Conservation (phyloP, 64 coral and sea anemone species). For the Dendrophyllia cribrosa region DNA sequence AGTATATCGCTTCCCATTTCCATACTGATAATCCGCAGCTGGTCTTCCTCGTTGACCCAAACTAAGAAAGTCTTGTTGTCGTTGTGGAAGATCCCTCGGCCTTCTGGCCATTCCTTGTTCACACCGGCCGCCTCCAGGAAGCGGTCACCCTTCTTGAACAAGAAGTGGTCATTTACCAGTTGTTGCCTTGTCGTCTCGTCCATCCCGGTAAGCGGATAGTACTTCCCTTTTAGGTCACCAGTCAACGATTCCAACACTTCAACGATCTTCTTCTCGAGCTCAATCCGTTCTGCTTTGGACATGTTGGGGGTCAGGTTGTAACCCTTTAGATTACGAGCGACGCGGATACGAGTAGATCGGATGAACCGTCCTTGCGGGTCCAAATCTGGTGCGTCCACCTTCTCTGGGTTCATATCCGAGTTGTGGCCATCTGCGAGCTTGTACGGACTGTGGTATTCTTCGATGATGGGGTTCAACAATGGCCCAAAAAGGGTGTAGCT, state of each 20-base stretch:
- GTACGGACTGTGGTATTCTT: slow-evolving; percentile 80
- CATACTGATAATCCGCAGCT: slow-evolving; percentile 97
- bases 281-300: slow-evolving; percentile 51
- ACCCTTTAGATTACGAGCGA: slow-evolving; percentile 70
- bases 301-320: slow-evolving; percentile 58
- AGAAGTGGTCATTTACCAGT: slow-evolving; percentile 91
- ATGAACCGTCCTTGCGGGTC: slow-evolving; percentile 59
- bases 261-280: slow-evolving; percentile 60
- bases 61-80: slow-evolving; percentile 91
- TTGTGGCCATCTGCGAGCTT: slow-evolving; percentile 47
- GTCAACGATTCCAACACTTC: slow-evolving; percentile 52
- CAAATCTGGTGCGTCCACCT: slow-evolving; percentile 55
- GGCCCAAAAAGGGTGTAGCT: slow-evolving; percentile 51
- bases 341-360: slow-evolving; percentile 73
- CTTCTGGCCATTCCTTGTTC: slow-evolving; percentile 92
- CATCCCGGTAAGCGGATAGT: slow-evolving; percentile 88
- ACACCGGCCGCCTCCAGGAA: slow-evolving; percentile 92
- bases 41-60: slow-evolving; percentile 97
- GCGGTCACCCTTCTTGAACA: slow-evolving; percentile 96
- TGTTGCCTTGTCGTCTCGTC: slow-evolving; percentile 81
- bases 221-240: slow-evolving; percentile 50
- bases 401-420: slow-evolving; percentile 64
- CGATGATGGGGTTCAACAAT: slow-evolving; percentile 62
- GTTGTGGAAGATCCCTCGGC: slow-evolving; percentile 95
- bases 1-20: slow-evolving; percentile 88